Evolutionary conservation across 30 jellyfish, hydroid and myxozoan species (phyloP).

Genomic region (Nemopilema nomurai): DNA sequence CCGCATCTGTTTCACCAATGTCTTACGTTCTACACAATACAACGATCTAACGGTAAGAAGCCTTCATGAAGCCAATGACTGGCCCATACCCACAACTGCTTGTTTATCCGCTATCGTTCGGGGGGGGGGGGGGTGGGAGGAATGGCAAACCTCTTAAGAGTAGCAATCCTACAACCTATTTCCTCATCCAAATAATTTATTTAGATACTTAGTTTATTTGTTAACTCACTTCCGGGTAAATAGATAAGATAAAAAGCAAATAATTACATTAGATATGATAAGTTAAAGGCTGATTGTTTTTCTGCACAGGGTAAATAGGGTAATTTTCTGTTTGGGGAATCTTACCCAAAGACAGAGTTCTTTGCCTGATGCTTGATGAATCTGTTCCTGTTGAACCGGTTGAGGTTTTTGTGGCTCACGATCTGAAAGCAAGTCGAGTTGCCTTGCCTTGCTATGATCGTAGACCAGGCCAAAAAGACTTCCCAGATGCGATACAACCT

Average conservation of each 20-base stretch:
- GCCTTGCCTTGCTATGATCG: slow-evolving; percentile 96
- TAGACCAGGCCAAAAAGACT: slow-evolving; percentile 89
- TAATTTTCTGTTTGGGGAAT: background rate
- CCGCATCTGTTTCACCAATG: too few species aligned
- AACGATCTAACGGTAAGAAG: too few species aligned
- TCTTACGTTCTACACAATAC: too few species aligned
- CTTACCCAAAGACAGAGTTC: slow-evolving; percentile 50
- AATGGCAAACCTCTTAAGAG: too few species aligned
- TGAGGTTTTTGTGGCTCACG: slow-evolving; percentile 86
- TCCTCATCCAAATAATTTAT: background rate
- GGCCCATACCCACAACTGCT: too few species aligned
- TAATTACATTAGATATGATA: too few species aligned
- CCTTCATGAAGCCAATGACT: too few species aligned
- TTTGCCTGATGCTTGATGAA: slow-evolving; percentile 43
- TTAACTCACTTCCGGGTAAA: too few species aligned
- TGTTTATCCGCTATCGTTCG: too few species aligned
- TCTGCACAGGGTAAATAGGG: background rate
- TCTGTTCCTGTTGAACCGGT: slow-evolving; percentile 64
- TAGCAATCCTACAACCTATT: background rate
- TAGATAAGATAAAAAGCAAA: too few species aligned
- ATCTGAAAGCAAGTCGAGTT: slow-evolving; percentile 88
- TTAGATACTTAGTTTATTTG: background rate
- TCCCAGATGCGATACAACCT: slow-evolving; percentile 94
- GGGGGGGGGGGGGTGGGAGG: too few species aligned
- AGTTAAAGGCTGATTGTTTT: too few species aligned